These are phyloP conservation scores for Blastobasis lacticolella DNA, from an alignment of 2,888 invertebrate genomes.

Conservation along the genomic window DNA sequence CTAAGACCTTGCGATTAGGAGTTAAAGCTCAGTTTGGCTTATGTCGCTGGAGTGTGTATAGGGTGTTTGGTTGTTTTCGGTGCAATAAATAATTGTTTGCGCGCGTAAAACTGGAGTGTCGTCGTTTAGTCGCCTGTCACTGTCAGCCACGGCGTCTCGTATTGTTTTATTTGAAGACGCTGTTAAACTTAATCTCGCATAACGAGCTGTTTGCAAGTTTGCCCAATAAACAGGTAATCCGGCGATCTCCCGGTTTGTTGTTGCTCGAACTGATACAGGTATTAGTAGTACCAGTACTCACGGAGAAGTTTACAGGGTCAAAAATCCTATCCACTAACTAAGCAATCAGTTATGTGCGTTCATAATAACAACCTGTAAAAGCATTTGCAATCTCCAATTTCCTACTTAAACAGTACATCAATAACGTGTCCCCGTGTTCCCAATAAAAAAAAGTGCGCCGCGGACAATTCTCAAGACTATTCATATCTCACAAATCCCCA, in stretches of 20 bases:
- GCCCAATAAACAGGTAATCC: too few species aligned
- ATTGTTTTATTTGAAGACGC: slow-evolving; percentile 52
- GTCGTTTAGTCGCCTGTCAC: slow-evolving; percentile 44
- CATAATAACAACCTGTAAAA: too few species aligned
- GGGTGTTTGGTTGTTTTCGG: slow-evolving; percentile 48
- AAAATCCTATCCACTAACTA: too few species aligned
- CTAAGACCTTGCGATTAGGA: slow-evolving; percentile 26
- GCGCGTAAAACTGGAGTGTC: slow-evolving; percentile 66
- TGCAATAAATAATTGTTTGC: slow-evolving; percentile 72
- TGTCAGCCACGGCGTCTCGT: slow-evolving; percentile 31
- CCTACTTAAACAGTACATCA: too few species aligned
- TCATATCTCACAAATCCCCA: too few species aligned
- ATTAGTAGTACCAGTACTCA: too few species aligned
- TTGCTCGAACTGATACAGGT: too few species aligned
- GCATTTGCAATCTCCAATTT: too few species aligned
- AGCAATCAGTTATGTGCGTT: too few species aligned
- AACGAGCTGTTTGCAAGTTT: slow-evolving; percentile 38
- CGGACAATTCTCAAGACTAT: slow-evolving; percentile 7
- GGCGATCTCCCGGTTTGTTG: too few species aligned
- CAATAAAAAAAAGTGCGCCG: slow-evolving; percentile 18
- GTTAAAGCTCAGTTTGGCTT: slow-evolving; percentile 34
- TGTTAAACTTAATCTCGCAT: slow-evolving; percentile 53
- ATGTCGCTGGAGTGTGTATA: slow-evolving; percentile 23
- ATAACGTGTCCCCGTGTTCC: too few species aligned
- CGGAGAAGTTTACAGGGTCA: too few species aligned